phyloP scores from a whole-genome alignment of 2,113 vertebrate genomes.

The Euleptes europaea region DNA sequence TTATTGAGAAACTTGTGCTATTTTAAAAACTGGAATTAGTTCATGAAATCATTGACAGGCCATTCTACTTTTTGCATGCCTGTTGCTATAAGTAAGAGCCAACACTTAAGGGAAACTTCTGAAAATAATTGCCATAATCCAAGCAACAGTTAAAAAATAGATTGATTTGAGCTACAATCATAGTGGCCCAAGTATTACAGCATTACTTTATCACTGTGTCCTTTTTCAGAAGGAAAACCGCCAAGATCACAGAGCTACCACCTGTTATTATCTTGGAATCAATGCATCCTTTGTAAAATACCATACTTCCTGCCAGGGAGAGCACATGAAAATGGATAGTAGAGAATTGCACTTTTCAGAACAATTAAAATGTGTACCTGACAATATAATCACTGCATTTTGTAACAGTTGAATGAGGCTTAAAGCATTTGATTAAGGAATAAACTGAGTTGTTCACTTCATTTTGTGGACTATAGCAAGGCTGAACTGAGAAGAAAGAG shows the following conservation, averaged over 20 bases:
- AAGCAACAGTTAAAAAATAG: slow-evolving; percentile 42
- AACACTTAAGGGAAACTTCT: slow-evolving; percentile 17
- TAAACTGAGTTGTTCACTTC: slow-evolving; percentile 29
- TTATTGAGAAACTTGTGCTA: neutral
- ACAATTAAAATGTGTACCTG: slow-evolving; percentile 41
- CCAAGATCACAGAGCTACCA: slow-evolving; percentile 41
- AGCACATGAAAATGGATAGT: slow-evolving; percentile 36
- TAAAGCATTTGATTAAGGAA: slow-evolving; percentile 52
- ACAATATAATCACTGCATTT: slow-evolving; percentile 42
- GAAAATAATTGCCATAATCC: slow-evolving; percentile 19
- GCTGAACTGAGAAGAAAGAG: neutral
- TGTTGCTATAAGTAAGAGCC: slow-evolving; percentile 27
- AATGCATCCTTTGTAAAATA: slow-evolving; percentile 62
- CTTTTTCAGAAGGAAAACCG: slow-evolving; percentile 47
- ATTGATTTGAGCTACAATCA: slow-evolving; percentile 50
- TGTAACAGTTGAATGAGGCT: slow-evolving; percentile 43
- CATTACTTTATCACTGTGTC: slow-evolving; percentile 48
- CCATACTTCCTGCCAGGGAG: slow-evolving; percentile 19
- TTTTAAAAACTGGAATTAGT: slow-evolving; percentile 14
- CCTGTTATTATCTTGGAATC: slow-evolving; percentile 65
- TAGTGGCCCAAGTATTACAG: slow-evolving; percentile 47
- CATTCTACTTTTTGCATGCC: slow-evolving; percentile 20
- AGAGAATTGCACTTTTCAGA: slow-evolving; percentile 36
- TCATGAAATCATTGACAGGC: slow-evolving; percentile 2
- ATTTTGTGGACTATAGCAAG: neutral